Percentiles rank a stretch among this genome's conserved stretches.
Evolutionary conservation across 2,888 invertebrate species (phyloP).

Genomic region (Sabatieria punctata): DNA sequence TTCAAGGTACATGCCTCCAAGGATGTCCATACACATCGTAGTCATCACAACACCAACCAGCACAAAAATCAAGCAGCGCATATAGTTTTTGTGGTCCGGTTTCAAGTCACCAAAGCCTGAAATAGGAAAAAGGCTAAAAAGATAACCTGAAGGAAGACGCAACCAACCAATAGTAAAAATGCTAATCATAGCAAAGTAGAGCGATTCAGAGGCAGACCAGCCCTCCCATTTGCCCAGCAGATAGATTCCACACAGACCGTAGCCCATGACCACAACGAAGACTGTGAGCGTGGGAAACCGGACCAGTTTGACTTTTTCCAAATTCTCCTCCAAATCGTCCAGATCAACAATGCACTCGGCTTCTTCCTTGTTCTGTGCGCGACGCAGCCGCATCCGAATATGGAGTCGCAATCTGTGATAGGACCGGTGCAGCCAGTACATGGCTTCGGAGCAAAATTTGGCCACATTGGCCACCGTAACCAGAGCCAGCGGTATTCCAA

Average conservation of each 20-base stretch:
- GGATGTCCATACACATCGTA: constrained; percentile 29
- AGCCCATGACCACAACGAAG: constrained; percentile 23
- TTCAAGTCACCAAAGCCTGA: constrained; percentile 27
- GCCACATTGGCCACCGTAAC: constrained; percentile 26
- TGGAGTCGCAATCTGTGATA: too few species aligned
- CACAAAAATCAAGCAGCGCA: constrained; percentile 15
- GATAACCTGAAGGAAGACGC: too few species aligned
- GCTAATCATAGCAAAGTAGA: constrained; percentile 26
- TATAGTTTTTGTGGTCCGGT: constrained; percentile 19
- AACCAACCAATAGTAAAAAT: constrained; percentile 26
- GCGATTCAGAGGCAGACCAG: constrained; percentile 24
- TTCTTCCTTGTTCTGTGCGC: too few species aligned
- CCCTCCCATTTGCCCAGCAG: constrained; percentile 13
- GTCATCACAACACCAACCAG: constrained; percentile 25
- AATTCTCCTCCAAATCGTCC: constrained; percentile 17
- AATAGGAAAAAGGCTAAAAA: too few species aligned
- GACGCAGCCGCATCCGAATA: too few species aligned
- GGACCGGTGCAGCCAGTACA: constrained; percentile 24
- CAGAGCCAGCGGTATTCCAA: constrained; percentile 19
- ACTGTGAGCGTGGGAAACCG: constrained; percentile 27
- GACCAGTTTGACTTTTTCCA: constrained; percentile 22
- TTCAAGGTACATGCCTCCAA: constrained; percentile 27
- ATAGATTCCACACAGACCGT: constrained; percentile 23
- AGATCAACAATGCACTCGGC: too few species aligned
- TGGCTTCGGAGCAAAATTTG: constrained; percentile 24